Conservation (phyloP, 2,888 invertebrate genomes). For the Diachrysia chrysitis region DNA sequence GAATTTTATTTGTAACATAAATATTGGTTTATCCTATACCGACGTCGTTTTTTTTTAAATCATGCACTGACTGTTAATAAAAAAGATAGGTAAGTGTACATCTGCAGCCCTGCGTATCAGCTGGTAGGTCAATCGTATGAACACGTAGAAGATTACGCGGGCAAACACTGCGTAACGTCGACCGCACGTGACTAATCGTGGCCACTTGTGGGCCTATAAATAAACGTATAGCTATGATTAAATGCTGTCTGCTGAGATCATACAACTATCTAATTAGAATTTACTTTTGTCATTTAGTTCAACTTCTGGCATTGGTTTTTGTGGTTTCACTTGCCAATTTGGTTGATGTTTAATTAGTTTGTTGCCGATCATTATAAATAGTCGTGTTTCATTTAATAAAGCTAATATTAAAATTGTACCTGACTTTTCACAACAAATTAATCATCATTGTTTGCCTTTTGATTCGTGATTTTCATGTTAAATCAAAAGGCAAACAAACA, state of each 20-base stretch:
- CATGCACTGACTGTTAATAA: not conserved
- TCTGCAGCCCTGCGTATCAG: constrained; percentile 55
- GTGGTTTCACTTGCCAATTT: constrained; percentile 23
- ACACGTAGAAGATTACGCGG: constrained; percentile 58
- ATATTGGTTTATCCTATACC: not conserved
- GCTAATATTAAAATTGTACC: constrained; percentile 2
- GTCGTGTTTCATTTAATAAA: constrained; percentile 14
- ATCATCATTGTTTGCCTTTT: not conserved
- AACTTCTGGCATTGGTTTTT: constrained; percentile 19
- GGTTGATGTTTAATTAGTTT: constrained; percentile 10
- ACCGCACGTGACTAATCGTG: constrained; percentile 61
- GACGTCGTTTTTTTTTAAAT: not conserved
- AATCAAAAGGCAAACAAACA: not conserved
- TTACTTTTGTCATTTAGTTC: constrained; percentile 25
- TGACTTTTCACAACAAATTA: not conserved
- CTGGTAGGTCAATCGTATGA: constrained; percentile 60
- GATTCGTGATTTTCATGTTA: not conserved
- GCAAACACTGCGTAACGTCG: constrained; percentile 53
- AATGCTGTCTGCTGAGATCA: constrained; percentile 36
- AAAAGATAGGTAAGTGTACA: not conserved
- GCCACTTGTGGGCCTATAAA: constrained; percentile 63
- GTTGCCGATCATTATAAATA: not conserved
- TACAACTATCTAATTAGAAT: constrained; percentile 21
- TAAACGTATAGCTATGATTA: constrained; percentile 57
- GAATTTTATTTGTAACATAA: not conserved